Evolutionary conservation across 2,888 invertebrate species (phyloP).

Genomic region (Alcis repandata): DNA sequence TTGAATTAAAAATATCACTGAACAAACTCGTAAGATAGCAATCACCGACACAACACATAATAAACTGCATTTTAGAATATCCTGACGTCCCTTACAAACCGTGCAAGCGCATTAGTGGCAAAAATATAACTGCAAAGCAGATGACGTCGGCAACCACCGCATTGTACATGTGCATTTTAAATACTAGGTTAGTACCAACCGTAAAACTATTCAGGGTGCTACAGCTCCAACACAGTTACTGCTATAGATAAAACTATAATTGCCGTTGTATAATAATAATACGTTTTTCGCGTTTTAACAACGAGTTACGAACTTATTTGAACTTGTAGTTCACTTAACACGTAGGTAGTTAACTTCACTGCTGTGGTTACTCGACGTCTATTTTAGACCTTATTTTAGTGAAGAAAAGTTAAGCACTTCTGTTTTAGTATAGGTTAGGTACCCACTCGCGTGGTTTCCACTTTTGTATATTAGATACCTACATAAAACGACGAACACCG

Average conservation of each 20-base stretch:
- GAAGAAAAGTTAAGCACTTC: too few species aligned
- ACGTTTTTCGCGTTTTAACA: slow-evolving; percentile 23
- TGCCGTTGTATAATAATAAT: slow-evolving; percentile 32
- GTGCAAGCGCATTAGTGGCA: slow-evolving; percentile 83
- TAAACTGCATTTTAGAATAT: slow-evolving; percentile 78
- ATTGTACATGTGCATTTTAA: slow-evolving; percentile 84
- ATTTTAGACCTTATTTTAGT: background rate
- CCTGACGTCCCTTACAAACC: slow-evolving; percentile 72
- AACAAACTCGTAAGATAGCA: slow-evolving; percentile 56
- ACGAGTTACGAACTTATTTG: slow-evolving; percentile 3
- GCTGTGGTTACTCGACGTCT: too few species aligned
- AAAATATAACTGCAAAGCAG: slow-evolving; percentile 85
- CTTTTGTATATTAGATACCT: slow-evolving; percentile 1
- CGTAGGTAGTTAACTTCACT: too few species aligned
- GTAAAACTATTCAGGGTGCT: slow-evolving; percentile 74
- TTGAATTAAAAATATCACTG: slow-evolving; percentile 53
- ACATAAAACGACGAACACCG: background rate
- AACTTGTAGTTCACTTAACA: slow-evolving; percentile 12
- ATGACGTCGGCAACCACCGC: slow-evolving; percentile 84
- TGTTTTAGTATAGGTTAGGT: too few species aligned
- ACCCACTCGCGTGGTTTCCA: slow-evolving; percentile 3
- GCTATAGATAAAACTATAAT: slow-evolving; percentile 30
- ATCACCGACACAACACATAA: slow-evolving; percentile 68
- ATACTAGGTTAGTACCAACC: slow-evolving; percentile 77
- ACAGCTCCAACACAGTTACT: slow-evolving; percentile 43